Evolutionary conservation across 2,888 invertebrate species (phyloP).

Genomic region (Agrochola lychnidis): DNA sequence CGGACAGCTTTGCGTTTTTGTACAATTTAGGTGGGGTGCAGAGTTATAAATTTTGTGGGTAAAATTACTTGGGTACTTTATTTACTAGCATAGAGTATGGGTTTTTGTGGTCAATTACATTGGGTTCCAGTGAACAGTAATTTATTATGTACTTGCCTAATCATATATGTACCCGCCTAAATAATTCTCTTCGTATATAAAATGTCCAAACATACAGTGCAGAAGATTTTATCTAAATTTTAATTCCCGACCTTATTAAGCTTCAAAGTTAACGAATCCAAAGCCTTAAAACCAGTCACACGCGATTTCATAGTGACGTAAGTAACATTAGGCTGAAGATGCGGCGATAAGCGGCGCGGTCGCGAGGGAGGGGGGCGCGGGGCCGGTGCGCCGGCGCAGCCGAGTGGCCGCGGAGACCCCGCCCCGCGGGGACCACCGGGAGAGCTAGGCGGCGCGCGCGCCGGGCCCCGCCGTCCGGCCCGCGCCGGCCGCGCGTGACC

Average conservation of each 20-base stretch:
- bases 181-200: slow-evolving; percentile 4
- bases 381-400: slow-evolving; percentile 80
- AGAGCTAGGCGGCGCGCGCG: slow-evolving; percentile 88
- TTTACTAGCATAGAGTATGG: slow-evolving; percentile 16
- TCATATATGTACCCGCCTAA: not conserved
- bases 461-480: slow-evolving; percentile 70
- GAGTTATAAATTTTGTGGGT: slow-evolving; percentile 44
- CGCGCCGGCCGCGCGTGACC: slow-evolving; percentile 65
- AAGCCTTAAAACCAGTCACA: slow-evolving; percentile 71
- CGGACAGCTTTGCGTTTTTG: slow-evolving; percentile 85
- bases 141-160: not conserved
- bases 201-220: slow-evolving; percentile 2
- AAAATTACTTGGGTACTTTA: slow-evolving; percentile 31
- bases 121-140: not conserved
- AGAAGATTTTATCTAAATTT: slow-evolving; percentile 56
- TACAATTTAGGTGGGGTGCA: slow-evolving; percentile 62
- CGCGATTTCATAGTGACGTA: slow-evolving; percentile 83
- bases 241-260: slow-evolving; percentile 69
- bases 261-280: slow-evolving; percentile 69
- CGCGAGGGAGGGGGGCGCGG: slow-evolving; percentile 73
- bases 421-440: slow-evolving; percentile 91
- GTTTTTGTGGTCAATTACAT: not conserved
- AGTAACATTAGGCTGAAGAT: slow-evolving; percentile 87
- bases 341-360: slow-evolving; percentile 85
- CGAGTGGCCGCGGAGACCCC: slow-evolving; percentile 88